These are phyloP conservation scores for Chanos chanos DNA, from an alignment of 2,797 vertebrate species.

Conservation along the genomic window DNA sequence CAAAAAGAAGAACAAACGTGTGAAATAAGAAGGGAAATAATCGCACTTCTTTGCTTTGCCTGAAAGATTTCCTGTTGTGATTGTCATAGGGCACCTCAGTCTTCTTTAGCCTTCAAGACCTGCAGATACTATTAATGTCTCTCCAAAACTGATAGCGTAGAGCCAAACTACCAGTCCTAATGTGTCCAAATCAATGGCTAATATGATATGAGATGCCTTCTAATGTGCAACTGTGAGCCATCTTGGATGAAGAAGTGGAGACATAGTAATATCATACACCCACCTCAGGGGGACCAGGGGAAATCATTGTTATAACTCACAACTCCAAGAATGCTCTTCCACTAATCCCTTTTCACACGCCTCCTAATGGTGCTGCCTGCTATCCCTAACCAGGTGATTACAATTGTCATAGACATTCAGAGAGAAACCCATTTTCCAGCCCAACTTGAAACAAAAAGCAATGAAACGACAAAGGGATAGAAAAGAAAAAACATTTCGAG, in stretches of 20 bases:
- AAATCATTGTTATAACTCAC: slow-evolving; percentile 44
- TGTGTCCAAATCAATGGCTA: neutral
- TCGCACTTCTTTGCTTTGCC: too few species aligned
- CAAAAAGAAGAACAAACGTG: too few species aligned
- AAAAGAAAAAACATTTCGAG: neutral
- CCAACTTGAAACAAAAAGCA: neutral
- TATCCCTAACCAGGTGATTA: neutral
- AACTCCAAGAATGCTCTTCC: slow-evolving; percentile 45
- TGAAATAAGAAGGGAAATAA: too few species aligned
- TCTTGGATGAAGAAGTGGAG: neutral
- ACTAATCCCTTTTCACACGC: slow-evolving; percentile 51
- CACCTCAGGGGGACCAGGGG: slow-evolving; percentile 42
- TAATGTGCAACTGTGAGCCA: too few species aligned
- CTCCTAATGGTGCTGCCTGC: slow-evolving; percentile 39
- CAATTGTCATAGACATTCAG: slow-evolving; percentile 3
- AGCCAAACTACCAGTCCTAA: neutral
- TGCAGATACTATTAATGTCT: neutral
- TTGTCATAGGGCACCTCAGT: neutral
- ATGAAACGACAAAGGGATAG: neutral
- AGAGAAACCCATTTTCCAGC: neutral
- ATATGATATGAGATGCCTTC: neutral
- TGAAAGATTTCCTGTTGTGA: too few species aligned
- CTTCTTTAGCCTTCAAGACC: too few species aligned
- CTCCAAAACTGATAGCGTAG: neutral
- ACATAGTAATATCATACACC: slow-evolving; percentile 26